Evolutionary conservation across 1,140 invertebrate genomes (phyloP), one percentile per base, ranked within the genome.

Genomic region (Lucilia cuprina): DNA sequence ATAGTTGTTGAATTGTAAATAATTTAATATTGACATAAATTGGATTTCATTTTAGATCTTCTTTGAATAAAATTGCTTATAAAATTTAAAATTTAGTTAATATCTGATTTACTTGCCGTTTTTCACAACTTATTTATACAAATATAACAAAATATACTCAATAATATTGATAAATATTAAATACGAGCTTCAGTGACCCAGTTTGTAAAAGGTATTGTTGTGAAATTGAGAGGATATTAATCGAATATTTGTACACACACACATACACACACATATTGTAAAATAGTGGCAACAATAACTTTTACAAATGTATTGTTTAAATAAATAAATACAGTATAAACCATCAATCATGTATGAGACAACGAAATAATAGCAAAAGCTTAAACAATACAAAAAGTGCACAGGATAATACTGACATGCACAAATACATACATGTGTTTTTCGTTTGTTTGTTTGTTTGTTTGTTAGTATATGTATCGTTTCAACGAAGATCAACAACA

Each of bases 271-370:
- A 30, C 25, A 30, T 41, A 41, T 41, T 2, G 2, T 41, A 10
- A 30, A 30, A 30, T 41, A n/a, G 50, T 70, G 17, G 60, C 19
- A 70, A 70, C 60, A 70, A 70, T 70, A 70, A 70, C n/a, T 70
- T 19, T 70, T 8, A 70, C 19, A 70, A 70, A 70, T 70, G 60
- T 70, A 70, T 70, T 70, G 60, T 70, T 70, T 70, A 21, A 17
- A 17, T 70, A n/a, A n/a, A 70, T 70, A 41, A 41, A 41, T 41
- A 41, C 41, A 41, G 41, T 41, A 70, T 19, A 70, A 70, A 70
- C 60, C 60, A 70, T 70, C 60, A 70, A 70, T 70, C 60, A 70
- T 70, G 17, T 21, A 70, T 70, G 19, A 70, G 60, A 70, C 60
- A 70, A 70, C 60, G 19, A 19, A 70, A 70, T 21, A 70, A 19